phyloP scores from a whole-genome alignment of 1,140 invertebrate species.

The Trichomalopsis sarcophagae region DNA sequence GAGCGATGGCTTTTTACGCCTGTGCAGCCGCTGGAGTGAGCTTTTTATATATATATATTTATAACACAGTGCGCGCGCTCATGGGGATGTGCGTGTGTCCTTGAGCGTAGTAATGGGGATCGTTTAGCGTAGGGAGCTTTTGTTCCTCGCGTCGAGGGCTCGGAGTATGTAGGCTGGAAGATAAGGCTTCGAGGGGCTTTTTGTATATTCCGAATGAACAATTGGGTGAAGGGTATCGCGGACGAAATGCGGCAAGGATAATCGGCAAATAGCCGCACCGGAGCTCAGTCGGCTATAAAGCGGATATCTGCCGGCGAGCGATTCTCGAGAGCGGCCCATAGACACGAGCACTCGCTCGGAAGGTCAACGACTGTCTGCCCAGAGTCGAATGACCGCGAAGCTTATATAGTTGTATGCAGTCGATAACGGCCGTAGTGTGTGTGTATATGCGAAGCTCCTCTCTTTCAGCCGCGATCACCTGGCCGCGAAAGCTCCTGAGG shows the following conservation, averaged over 20 bases:
- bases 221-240: too few species aligned
- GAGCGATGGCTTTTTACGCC: conserved; percentile 6
- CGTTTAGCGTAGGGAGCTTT: background rate
- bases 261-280: too few species aligned
- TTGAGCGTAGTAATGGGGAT: background rate
- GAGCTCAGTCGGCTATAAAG: too few species aligned
- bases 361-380: conserved; percentile 65
- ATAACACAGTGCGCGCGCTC: background rate
- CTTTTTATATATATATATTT: background rate
- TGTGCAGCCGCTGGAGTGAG: background rate
- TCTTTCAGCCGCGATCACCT: background rate
- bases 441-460: background rate
- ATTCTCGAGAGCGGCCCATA: background rate
- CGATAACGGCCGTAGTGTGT: conserved; percentile 20
- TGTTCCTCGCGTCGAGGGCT: background rate
- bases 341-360: background rate
- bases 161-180: background rate
- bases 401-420: conserved; percentile 32
- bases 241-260: background rate
- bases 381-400: conserved; percentile 63
- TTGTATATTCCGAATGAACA: too few species aligned
- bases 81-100: background rate
- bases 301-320: background rate
- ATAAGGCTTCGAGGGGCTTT: too few species aligned
- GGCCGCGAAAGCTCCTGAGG: background rate